Evolutionary conservation across 2,797 vertebrate species (phyloP).

Genomic region (Picus viridis): DNA sequence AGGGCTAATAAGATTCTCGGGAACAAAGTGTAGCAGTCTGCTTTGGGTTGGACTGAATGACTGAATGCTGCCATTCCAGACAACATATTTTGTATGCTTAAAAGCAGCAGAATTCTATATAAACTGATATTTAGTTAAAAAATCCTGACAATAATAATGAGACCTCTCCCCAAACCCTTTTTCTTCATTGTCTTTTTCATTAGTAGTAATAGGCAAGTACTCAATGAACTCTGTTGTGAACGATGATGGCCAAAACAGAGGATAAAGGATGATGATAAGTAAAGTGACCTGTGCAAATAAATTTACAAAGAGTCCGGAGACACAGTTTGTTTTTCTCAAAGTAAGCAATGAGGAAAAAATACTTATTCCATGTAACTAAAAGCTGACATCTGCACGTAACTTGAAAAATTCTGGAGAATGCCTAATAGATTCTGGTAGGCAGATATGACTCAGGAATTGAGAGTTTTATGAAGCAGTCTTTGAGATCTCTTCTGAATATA

Average conservation of each 20-base stretch:
- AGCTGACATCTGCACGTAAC: not conserved
- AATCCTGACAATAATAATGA: not conserved
- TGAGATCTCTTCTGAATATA: not conserved
- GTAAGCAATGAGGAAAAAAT: not conserved
- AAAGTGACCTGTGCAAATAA: not conserved
- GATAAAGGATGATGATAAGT: not conserved
- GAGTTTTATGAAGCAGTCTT: not conserved
- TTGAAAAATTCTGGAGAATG: not conserved
- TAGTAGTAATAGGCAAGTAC: not conserved
- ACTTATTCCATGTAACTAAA: not conserved
- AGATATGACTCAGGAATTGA: not conserved
- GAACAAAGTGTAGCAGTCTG: fast-evolving
- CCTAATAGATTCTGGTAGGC: not conserved
- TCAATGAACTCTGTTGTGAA: not conserved
- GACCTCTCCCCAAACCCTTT: too few relatives aligned
- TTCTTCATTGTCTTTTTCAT: not conserved
- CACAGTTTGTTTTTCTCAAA: not conserved
- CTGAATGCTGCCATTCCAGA: not conserved
- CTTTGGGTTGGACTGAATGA: not conserved
- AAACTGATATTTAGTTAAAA: not conserved
- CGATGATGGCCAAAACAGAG: not conserved
- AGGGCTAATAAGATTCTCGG: not conserved
- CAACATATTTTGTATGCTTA: fast-evolving
- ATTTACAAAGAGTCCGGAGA: not conserved
- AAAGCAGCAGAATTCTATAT: not conserved